These are phyloP conservation scores for Diprion similis DNA, from an alignment of 1,140 invertebrate genomes.

Conservation along the genomic window DNA sequence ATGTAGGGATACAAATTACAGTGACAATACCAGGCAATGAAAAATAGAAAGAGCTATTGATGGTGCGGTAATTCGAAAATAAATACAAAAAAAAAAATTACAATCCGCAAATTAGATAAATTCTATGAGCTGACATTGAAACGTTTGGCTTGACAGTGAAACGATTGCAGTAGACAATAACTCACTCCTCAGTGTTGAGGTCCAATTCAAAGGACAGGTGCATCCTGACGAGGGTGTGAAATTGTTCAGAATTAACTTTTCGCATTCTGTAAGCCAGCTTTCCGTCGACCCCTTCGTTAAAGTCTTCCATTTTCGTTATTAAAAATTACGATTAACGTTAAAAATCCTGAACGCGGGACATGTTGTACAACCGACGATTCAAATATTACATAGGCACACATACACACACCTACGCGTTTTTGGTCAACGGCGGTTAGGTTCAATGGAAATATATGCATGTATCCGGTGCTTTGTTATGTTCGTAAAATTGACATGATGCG, in stretches of 20 bases:
- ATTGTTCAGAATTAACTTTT: constrained; percentile 82
- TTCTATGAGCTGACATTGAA: not conserved
- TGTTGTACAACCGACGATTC: not conserved
- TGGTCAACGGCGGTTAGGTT: constrained; percentile 12
- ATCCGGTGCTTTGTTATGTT: too few species aligned
- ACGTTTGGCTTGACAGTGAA: too few species aligned
- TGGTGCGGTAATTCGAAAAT: not conserved
- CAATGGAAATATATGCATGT: not conserved
- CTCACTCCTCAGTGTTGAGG: constrained; percentile 84
- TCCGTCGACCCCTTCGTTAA: constrained; percentile 58
- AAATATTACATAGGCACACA: too few species aligned
- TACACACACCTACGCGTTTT: not conserved
- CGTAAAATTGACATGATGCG: too few species aligned
- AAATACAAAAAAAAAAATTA: not conserved
- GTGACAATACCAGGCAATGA: not conserved
- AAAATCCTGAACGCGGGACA: not conserved
- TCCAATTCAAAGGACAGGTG: constrained; percentile 88
- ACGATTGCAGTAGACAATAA: constrained; percentile 29
- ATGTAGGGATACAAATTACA: not conserved
- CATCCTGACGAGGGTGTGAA: constrained; percentile 87
- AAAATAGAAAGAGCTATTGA: not conserved
- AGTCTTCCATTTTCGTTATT: constrained; percentile 49
- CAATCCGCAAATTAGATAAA: not conserved
- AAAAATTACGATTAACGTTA: not conserved
- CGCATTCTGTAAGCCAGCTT: constrained; percentile 69